Conservation (phyloP, 2,797 vertebrate genomes). For the Hoplostethus atlanticus region DNA sequence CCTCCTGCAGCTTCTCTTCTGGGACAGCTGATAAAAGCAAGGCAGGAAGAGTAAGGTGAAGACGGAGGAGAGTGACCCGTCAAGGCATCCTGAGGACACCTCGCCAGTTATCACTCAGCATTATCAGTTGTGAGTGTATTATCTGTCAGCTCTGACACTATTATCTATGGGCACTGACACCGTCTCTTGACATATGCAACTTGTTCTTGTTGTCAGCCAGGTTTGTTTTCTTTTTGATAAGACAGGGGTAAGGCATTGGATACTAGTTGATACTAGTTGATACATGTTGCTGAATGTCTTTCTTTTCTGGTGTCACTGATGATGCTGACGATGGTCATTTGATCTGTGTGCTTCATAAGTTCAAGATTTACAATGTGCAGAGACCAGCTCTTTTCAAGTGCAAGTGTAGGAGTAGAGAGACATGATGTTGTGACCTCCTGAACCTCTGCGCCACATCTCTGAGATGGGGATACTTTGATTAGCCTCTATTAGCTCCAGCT, state of each 20-base stretch:
- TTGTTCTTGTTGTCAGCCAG: neutral
- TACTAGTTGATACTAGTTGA: neutral
- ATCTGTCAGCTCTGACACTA: constrained; percentile 24
- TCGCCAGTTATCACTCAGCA: constrained; percentile 7
- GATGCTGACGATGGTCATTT: neutral
- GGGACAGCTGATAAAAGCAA: constrained; percentile 69
- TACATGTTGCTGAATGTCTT: neutral
- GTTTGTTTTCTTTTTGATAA: constrained; percentile 14
- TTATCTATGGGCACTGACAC: constrained; percentile 27
- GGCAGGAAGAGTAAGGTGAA: neutral
- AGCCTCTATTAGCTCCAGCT: constrained; percentile 56
- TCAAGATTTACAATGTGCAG: neutral
- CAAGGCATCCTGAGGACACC: constrained; percentile 25
- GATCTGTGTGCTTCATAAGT: constrained; percentile 2
- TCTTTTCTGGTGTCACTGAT: neutral
- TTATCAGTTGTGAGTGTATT: constrained; percentile 71
- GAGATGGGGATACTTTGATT: constrained; percentile 43
- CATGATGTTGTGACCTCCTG: constrained; percentile 23
- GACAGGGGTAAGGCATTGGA: neutral
- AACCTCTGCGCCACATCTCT: neutral
- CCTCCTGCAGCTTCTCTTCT: constrained; percentile 33
- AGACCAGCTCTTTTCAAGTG: neutral
- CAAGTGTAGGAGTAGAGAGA: neutral
- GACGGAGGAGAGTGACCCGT: constrained; percentile 15
- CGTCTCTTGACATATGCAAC: constrained; percentile 4